Evolutionary conservation across 2,888 invertebrate species (phyloP).

Genomic region (Microctonus hyperodae): DNA sequence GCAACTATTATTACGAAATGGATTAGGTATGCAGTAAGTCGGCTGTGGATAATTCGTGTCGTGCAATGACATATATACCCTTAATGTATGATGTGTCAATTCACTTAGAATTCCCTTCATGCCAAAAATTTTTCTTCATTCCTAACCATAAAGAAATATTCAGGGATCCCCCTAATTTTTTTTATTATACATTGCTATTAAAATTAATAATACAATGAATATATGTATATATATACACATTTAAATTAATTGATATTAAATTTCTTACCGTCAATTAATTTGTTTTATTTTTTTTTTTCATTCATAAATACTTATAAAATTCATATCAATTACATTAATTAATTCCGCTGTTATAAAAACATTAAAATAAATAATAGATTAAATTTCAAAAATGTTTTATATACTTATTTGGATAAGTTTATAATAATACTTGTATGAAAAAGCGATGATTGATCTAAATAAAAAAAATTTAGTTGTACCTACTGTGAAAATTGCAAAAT

Average conservation of each 20-base stretch:
- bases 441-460: slow-evolving; percentile 14
- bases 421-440: background rate
- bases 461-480: background rate
- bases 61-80: slow-evolving; percentile 28
- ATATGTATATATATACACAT: no score
- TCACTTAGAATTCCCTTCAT: slow-evolving; percentile 26
- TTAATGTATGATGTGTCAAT: slow-evolving; percentile 42
- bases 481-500: slow-evolving; percentile 7
- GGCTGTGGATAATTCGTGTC: slow-evolving; percentile 54
- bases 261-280: no score
- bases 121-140: slow-evolving; percentile 10
- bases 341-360: no score
- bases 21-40: slow-evolving; percentile 57
- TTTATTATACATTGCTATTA: no score
- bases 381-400: no score
- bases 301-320: no score
- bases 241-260: no score
- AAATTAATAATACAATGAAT: no score
- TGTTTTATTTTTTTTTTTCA: no score
- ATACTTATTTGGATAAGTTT: no score
- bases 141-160: background rate
- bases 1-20: slow-evolving; percentile 53
- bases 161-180: background rate
- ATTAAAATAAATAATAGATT: no score
- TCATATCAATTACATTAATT: no score